Evolutionary conservation across 2,888 invertebrate genomes (phyloP).

Genomic region (Syrista parreyssii): DNA sequence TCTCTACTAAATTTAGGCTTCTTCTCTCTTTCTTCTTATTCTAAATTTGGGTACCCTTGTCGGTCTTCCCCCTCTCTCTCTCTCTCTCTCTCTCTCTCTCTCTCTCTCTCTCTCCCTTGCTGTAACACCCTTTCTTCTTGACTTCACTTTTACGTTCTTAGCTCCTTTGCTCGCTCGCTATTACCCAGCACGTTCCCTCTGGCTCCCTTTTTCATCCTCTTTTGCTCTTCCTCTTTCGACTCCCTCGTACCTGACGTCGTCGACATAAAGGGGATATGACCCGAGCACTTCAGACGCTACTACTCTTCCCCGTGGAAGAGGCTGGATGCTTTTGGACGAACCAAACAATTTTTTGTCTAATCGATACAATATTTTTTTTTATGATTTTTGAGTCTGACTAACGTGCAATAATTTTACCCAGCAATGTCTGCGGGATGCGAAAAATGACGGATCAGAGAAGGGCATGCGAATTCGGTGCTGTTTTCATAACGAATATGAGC

Average conservation of each 20-base stretch:
- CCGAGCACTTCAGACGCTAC: slow-evolving; percentile 45
- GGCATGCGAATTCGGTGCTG: not conserved
- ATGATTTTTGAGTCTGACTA: not conserved
- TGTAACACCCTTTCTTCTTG: slow-evolving; percentile 13
- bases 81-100: not conserved
- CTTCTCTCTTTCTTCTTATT: slow-evolving; percentile 13
- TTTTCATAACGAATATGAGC: not conserved
- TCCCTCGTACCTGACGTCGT: slow-evolving; percentile 12
- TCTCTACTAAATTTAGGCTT: slow-evolving; percentile 33
- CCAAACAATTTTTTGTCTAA: not conserved
- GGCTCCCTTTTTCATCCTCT: not conserved
- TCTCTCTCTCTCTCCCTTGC: slow-evolving; percentile 11
- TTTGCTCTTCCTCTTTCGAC: not conserved
- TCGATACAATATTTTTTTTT: not conserved
- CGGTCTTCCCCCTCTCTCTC: slow-evolving; percentile 5
- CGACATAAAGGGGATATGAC: slow-evolving; percentile 41
- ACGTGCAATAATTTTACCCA: not conserved
- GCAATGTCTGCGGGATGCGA: not conserved
- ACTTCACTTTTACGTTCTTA: slow-evolving; percentile 1
- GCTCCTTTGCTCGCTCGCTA: not conserved
- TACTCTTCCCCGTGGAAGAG: slow-evolving; percentile 26
- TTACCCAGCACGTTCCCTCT: slow-evolving; percentile 7
- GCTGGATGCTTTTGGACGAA: not conserved
- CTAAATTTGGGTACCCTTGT: not conserved
- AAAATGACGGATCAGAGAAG: not conserved